Base-by-base conservation (phyloP, 2,888 invertebrate genomes). In the Luperina testacea region DNA sequence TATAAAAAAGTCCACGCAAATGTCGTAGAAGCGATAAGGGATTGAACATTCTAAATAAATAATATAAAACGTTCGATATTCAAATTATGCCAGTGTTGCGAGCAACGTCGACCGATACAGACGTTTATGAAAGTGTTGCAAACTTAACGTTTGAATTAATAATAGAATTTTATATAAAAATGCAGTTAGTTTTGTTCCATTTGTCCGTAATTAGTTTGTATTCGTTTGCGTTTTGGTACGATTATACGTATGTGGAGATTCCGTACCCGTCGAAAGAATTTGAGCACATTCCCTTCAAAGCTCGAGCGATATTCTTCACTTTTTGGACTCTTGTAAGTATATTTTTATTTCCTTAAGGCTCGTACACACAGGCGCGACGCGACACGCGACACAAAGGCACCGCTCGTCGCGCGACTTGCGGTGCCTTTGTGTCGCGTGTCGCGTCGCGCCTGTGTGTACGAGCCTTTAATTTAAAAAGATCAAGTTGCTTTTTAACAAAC, bases 311-410 rank as follows among this genome's bases (percentile, higher is more conserved):
- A 79, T 96, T 94, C 78, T 87, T 96, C 13, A 96, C 96, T 0
- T 89, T 94, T 64, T 96, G 96, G 95, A 92, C 93, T 75, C 83
- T 95, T 83, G 95, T 95, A 88, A 95, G 93, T 92, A 65, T 45
- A 1, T 53, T 64, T 45, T 57, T 27, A 53, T 38, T 64, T 17
- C 8, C 8, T 53, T 53, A n/a, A n/a, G n/a, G n/a, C n/a, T n/a
- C n/a, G n/a, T n/a, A n/a, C n/a, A n/a, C n/a, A n/a, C n/a, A n/a
- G n/a, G n/a, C n/a, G n/a, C n/a, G n/a, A n/a, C n/a, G n/a, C n/a
- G n/a, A n/a, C n/a, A n/a, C n/a, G n/a, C n/a, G n/a, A n/a, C n/a
- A n/a, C n/a, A n/a, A n/a, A n/a, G n/a, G n/a, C n/a, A n/a, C n/a
- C n/a, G n/a, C n/a, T n/a, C n/a, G n/a, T n/a, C n/a, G n/a, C n/a